Conservation (phyloP, 92 coral and sea anemone species). For the Pocillopora grandis region DNA sequence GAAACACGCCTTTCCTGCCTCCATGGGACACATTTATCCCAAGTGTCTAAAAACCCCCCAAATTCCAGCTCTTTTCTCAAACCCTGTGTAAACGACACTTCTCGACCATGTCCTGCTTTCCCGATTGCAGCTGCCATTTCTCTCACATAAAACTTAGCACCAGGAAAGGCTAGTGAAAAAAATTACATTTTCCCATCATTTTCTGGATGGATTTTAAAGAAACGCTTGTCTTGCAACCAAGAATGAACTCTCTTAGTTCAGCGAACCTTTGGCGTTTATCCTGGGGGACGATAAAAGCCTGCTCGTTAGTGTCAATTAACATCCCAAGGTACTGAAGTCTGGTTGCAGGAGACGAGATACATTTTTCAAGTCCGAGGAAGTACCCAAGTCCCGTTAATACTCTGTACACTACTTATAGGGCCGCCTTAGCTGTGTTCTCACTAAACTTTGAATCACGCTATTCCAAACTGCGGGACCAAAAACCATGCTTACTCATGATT, state of each 20-base stretch:
- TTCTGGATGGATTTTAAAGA: too few relatives aligned
- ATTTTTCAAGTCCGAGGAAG: background rate
- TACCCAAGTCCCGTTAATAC: slow-evolving; percentile 2
- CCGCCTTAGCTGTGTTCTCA: background rate
- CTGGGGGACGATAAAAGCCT: background rate
- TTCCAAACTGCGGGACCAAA: background rate
- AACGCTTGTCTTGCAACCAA: background rate
- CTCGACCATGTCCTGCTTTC: too few relatives aligned
- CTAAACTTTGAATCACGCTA: background rate
- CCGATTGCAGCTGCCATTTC: too few relatives aligned
- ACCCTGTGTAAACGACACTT: too few relatives aligned
- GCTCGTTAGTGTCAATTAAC: background rate
- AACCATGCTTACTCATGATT: background rate
- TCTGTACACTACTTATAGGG: background rate
- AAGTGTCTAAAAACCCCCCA: slow-evolving; percentile 35
- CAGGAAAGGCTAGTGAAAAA: too few relatives aligned
- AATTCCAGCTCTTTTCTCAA: slow-evolving; percentile 22
- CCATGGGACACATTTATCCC: too few relatives aligned
- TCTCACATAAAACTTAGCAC: too few relatives aligned
- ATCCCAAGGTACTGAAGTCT: background rate
- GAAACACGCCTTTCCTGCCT: slow-evolving; percentile 32
- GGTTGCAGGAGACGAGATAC: background rate
- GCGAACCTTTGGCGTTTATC: background rate
- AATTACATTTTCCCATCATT: too few relatives aligned
- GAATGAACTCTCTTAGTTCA: background rate